A percentile compares a stretch with the other conserved stretches of the same genome.
phyloP scores from a whole-genome alignment of 2,113 vertebrate species.

The Hipposideros armiger region DNA sequence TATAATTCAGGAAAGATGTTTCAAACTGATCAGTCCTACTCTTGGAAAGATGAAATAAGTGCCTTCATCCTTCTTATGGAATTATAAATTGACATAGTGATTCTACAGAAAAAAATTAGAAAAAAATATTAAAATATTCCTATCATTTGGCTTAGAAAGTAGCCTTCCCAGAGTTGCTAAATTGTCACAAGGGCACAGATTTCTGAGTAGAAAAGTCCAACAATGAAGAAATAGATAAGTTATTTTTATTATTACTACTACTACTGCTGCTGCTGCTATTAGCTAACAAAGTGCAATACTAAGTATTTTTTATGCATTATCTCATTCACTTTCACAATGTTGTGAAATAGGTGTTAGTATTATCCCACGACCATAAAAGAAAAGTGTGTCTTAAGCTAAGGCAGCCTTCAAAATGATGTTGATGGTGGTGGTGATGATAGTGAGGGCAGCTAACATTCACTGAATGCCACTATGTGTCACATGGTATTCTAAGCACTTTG shows the following conservation, averaged over 20 bases:
- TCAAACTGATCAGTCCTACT: conserved; percentile 15
- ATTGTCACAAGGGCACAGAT: background rate
- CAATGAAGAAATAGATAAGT: background rate
- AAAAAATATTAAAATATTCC: background rate
- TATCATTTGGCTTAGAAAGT: background rate
- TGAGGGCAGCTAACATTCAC: background rate
- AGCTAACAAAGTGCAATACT: background rate
- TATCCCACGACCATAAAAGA: background rate
- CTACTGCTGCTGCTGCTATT: background rate
- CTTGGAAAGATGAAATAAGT: background rate
- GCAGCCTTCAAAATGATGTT: background rate
- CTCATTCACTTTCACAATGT: background rate
- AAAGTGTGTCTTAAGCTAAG: background rate
- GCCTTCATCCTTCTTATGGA: background rate
- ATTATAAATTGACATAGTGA: background rate
- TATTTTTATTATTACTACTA: background rate
- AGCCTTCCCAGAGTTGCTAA: background rate
- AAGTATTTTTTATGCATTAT: background rate
- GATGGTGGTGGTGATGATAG: background rate
- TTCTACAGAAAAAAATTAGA: background rate
- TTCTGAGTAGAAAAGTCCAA: background rate
- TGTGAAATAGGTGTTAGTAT: background rate
- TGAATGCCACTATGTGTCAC: background rate
- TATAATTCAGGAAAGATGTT: background rate
- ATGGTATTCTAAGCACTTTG: background rate